phyloP scores from a whole-genome alignment of 2,113 vertebrate species.

The Cephalophus harveyi region DNA sequence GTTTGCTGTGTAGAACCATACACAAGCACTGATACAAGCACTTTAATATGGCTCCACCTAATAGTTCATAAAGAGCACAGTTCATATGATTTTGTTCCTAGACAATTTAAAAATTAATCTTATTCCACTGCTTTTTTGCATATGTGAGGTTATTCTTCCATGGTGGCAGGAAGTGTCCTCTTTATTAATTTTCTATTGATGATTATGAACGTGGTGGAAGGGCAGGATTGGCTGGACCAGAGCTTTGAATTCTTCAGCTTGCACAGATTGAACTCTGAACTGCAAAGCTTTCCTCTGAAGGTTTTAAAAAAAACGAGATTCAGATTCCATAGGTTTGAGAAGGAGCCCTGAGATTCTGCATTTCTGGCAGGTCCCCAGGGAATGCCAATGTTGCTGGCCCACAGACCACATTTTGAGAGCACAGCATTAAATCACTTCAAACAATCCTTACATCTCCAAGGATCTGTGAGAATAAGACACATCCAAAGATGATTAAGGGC shows the following conservation, averaged over 20 bases:
- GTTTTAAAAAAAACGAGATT: not conserved
- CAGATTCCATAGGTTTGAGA: not conserved
- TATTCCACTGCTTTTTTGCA: not conserved
- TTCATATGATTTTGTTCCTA: not conserved
- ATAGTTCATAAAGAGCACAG: not conserved
- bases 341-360: not conserved
- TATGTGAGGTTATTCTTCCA: not conserved
- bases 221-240: not conserved
- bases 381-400: not conserved
- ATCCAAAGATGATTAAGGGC: not conserved
- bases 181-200: not conserved
- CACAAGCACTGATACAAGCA: not conserved
- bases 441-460: not conserved
- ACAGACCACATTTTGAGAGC: not conserved
- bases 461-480: not conserved
- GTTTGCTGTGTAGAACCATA: not conserved
- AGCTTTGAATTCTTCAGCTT: not conserved
- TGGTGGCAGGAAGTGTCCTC: not conserved
- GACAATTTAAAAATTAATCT: not conserved
- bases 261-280: not conserved
- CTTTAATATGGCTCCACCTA: not conserved
- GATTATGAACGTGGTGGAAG: not conserved
- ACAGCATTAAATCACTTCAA: not conserved
- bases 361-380: not conserved
- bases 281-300: not conserved